Evolutionary conservation across 2,888 invertebrate genomes (phyloP).

Genomic region (Pristionchus arcanus): DNA sequence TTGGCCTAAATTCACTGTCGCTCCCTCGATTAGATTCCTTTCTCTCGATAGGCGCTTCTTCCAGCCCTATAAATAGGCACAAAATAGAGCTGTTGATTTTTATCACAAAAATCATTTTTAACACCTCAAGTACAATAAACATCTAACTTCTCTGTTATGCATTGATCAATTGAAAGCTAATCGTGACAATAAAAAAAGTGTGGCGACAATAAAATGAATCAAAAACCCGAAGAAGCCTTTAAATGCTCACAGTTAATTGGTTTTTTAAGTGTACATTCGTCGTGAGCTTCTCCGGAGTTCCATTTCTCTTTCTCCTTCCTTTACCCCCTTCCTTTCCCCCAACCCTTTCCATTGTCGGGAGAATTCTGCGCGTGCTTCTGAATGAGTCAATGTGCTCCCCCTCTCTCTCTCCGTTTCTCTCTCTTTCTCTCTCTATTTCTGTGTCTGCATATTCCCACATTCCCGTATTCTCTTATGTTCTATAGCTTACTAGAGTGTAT

Average conservation of each 20-base stretch:
- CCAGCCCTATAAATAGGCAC: not conserved
- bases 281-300: not conserved
- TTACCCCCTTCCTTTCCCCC: not conserved
- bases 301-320: not conserved
- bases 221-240: no score
- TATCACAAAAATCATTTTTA: no score
- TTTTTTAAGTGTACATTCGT: no score
- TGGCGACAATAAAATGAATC: no score
- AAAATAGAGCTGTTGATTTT: not conserved
- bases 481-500: constrained; percentile 26
- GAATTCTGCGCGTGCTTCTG: constrained; percentile 31
- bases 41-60: not conserved
- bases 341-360: constrained; percentile 13
- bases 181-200: no score
- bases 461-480: constrained; percentile 43
- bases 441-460: constrained; percentile 45
- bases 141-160: no score
- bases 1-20: not conserved
- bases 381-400: constrained; percentile 6
- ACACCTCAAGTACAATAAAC: no score
- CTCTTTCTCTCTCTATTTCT: constrained; percentile 54
- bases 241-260: no score
- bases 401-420: not conserved
- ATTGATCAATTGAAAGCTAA: no score
- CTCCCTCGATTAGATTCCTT: not conserved